phyloP scores from a whole-genome alignment of 2,888 invertebrate genomes.

The Torymus auratus region DNA sequence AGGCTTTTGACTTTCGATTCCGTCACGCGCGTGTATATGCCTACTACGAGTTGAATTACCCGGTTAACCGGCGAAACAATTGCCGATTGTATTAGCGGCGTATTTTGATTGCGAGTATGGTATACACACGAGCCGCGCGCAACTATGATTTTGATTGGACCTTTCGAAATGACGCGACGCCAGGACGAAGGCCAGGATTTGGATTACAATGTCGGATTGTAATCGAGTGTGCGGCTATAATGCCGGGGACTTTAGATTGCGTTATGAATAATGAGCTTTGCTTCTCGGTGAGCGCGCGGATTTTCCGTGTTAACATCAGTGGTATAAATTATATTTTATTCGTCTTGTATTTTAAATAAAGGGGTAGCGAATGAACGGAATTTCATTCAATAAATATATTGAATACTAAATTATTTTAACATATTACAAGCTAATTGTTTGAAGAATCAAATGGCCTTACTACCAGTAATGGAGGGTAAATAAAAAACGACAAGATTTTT shows the following conservation, averaged over 20 bases:
- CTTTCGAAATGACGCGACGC: background rate
- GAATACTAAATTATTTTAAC: too few relatives aligned
- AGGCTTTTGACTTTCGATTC: slow-evolving; percentile 35
- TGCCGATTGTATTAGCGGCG: slow-evolving; percentile 15
- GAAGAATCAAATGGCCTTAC: too few relatives aligned
- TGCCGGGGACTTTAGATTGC: background rate
- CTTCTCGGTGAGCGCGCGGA: too few relatives aligned
- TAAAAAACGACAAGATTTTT: too few relatives aligned
- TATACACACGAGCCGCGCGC: background rate
- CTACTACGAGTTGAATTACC: background rate
- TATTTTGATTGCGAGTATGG: background rate
- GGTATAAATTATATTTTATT: too few relatives aligned
- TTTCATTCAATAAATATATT: too few relatives aligned
- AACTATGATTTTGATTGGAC: slow-evolving; percentile 21
- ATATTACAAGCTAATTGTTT: too few relatives aligned
- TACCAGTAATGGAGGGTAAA: too few relatives aligned
- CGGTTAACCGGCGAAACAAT: background rate
- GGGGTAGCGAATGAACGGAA: too few relatives aligned
- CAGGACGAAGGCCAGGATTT: background rate
- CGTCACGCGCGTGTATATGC: background rate
- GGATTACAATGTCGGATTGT: background rate
- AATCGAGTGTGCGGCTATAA: background rate
- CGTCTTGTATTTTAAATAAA: too few relatives aligned
- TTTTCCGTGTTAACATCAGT: too few relatives aligned
- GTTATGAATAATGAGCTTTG: too few relatives aligned